Evolutionary conservation across 2,113 vertebrate species (phyloP), one percentile per base, ranked within the genome.

Genomic region (Tychaedon coryphoeus): DNA sequence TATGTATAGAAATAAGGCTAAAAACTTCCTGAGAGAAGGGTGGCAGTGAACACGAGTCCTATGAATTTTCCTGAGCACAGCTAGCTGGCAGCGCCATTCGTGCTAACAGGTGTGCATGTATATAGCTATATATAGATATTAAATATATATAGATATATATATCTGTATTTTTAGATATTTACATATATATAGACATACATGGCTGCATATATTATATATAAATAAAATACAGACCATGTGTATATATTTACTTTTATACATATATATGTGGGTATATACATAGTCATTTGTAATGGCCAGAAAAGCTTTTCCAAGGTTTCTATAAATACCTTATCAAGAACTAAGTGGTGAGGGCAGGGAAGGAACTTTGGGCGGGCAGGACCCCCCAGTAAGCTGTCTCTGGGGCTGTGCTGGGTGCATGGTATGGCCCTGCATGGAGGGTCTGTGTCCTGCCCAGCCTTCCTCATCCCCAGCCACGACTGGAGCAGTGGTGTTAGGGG

Each of bases 381-480:
- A 84, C 14, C 47, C 20, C 4, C 1, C 8, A 9, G 18, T 25
- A 36, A 58, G 29, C 38, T 12, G 8, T 43, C 4, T 11, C 22
- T 4, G 8, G 15, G 25, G 17, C 6, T 43, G 25, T 1, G 2
- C 43, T 72, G 80, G 25, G 28, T 71, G 22, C 12, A 0, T 9
- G 23, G 24, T 2, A 0, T n/a, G 29, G 33, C 34, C 19, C 12
- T 2, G 2, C 4, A 1, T 40, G 31, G 69, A 57, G 15, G 12
- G 22, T 56, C 19, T 0, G 0, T 36, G 31, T 71, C 40, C 75
- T 82, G 51, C 56, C 17, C 29, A 12, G 31, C 28, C 19, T 71
- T 85, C 60, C 31, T 54, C 19, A 18, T 53, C 42, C 25, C 17
- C 36, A 48, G 33, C 14, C 11, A 16, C 0, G 0, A 8, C 42